Conservation (phyloP, 2,113 vertebrate genomes). For the Sinocyclocheilus anshuiensis region DNA sequence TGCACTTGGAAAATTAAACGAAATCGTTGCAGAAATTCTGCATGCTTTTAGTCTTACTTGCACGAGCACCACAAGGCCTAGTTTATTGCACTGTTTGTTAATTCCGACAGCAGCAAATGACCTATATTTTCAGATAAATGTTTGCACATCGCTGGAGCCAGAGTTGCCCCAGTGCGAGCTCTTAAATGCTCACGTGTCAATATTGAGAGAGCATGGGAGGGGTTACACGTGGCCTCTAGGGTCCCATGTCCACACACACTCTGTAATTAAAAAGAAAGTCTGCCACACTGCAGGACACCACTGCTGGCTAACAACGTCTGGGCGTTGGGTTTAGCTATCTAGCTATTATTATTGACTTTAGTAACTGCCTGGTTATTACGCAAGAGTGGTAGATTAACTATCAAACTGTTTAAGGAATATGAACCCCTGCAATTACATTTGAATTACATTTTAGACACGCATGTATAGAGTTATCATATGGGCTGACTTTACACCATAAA, state of each 20-base stretch:
- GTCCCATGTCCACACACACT: background rate
- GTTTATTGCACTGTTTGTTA: background rate
- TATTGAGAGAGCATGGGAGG: conserved; percentile 46
- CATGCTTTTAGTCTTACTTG: background rate
- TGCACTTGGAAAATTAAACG: background rate
- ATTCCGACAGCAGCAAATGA: background rate
- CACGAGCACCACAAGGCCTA: background rate
- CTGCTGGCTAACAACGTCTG: background rate
- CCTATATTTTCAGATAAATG: conserved; percentile 19
- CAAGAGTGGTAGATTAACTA: background rate
- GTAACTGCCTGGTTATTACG: conserved; percentile 14
- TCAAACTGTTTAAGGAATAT: no score
- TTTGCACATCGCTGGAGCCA: background rate
- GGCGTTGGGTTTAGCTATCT: background rate
- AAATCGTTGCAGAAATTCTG: background rate
- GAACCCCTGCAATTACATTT: background rate
- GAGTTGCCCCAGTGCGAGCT: background rate
- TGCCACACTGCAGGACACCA: background rate
- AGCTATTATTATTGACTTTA: background rate
- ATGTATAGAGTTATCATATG: background rate
- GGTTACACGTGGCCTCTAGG: conserved; percentile 54
- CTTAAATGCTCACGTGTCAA: conserved; percentile 53
- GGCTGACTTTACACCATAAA: background rate
- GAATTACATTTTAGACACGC: background rate
- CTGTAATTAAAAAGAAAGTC: conserved; percentile 8